Base-by-base conservation (phyloP, 2,797 vertebrate species). In the Sebastes flavidus region DNA sequence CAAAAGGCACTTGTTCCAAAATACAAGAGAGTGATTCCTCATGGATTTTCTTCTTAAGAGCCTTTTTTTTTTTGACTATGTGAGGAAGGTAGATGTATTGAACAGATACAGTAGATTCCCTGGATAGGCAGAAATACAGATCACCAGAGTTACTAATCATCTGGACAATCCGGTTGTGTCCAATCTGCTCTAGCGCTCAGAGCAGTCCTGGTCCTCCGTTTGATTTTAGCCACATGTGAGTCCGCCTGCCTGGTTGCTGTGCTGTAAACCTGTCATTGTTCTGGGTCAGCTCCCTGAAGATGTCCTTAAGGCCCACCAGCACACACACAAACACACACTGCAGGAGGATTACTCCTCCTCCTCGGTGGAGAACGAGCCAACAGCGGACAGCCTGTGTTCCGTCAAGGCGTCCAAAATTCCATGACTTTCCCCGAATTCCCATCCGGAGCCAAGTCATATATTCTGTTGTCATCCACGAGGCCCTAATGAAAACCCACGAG, bases 361-460 rank as follows among this genome's bases (percentile, higher is more conserved):
- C 52, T 82, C 34, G 16, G 16, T n/a, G 61, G 75, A 74, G 87
- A 86, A 61, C 12, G 16, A 68, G 89, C 90, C 89, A 92, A 85
- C 67, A 90, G 83, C 83, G 73, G 94, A 94, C 93, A 91, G 94
- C 86, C 92, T 95, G 92, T 94, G 94, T 96, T 96, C 95, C 92
- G 75, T 94, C 94, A 91, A 85, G 86, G 67, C 88, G 71, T 96
- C 95, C 94, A 95, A 95, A 94, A 92, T 94, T 95, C 94, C 94
- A 94, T 87, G 90, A 92, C 93, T 95, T 95, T 93, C 91, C 92
- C 93, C 92, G 88, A 94, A 94, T 94, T 91, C 91, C 87, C 82
- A 4, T 6, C 75, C 61, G 14, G 72, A 84, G 93, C 95, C 94
- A 96, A 94, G 91, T 92, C 92, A 78, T 95, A 94, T 93, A 94